phyloP scores from a whole-genome alignment of 1,140 invertebrate species.

The Drosophila pseudoobscura region DNA sequence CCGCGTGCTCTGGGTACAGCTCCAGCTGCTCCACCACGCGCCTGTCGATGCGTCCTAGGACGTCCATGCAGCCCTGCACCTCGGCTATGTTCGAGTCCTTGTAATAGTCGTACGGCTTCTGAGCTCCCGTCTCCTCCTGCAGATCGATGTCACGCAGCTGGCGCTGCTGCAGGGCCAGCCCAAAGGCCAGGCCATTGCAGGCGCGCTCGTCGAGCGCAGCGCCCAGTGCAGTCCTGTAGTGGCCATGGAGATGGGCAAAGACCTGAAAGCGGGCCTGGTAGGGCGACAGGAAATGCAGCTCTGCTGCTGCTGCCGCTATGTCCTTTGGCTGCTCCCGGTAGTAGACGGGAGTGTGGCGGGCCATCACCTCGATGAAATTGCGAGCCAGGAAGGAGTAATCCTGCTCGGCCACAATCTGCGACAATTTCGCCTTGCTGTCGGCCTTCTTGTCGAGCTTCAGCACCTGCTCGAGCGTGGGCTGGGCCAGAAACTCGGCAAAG shows the following conservation, averaged over 20 bases:
- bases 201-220: slow-evolving; percentile 52
- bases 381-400: slow-evolving; percentile 71
- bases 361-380: slow-evolving; percentile 72
- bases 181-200: slow-evolving; percentile 67
- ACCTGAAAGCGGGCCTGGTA: slow-evolving; percentile 66
- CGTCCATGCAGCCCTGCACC: slow-evolving; percentile 88
- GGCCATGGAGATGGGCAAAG: slow-evolving; percentile 63
- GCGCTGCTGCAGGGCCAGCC: slow-evolving; percentile 61
- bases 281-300: slow-evolving; percentile 49
- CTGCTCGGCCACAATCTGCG: slow-evolving; percentile 66
- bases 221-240: slow-evolving; percentile 61
- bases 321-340: slow-evolving; percentile 38
- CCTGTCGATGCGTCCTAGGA: slow-evolving; percentile 87
- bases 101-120: slow-evolving; percentile 90
- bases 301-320: background rate
- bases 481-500: slow-evolving; percentile 86
- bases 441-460: slow-evolving; percentile 59
- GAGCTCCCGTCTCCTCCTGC: slow-evolving; percentile 12
- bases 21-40: slow-evolving; percentile 88
- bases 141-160: slow-evolving; percentile 55
- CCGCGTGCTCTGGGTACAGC: slow-evolving; percentile 96
- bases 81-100: slow-evolving; percentile 92
- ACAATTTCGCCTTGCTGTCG: slow-evolving; percentile 51
- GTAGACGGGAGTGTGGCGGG: slow-evolving; percentile 49
- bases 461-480: slow-evolving; percentile 78